Percentiles rank a stretch among this genome's conserved stretches.
These are phyloP conservation scores for Arge pagana DNA, from an alignment of 2,888 invertebrate species.

Conservation along the genomic window DNA sequence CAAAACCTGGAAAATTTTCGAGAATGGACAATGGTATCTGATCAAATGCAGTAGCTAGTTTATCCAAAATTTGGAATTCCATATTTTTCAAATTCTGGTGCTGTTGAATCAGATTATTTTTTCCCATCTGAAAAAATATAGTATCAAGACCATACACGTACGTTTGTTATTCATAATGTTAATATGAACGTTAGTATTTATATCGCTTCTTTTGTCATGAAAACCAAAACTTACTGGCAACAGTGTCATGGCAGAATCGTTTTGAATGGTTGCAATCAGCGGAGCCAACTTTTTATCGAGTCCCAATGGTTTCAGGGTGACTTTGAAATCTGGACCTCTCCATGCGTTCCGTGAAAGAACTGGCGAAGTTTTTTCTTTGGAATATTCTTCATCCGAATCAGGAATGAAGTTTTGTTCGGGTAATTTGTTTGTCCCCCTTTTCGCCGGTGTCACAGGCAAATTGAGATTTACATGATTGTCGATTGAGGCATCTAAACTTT, in stretches of 20 bases:
- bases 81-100: slow-evolving; percentile 57
- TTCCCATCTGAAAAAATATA: slow-evolving; percentile 37
- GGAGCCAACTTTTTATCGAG: slow-evolving; percentile 40
- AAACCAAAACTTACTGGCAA: slow-evolving; percentile 36
- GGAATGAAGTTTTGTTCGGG: slow-evolving; percentile 29
- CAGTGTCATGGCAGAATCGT: slow-evolving; percentile 40
- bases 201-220: slow-evolving; percentile 3
- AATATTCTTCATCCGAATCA: slow-evolving; percentile 38
- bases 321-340: slow-evolving; percentile 45
- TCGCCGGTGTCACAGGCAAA: too few relatives aligned
- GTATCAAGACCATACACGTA: too few relatives aligned
- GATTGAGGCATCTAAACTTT: too few relatives aligned
- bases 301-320: slow-evolving; percentile 47
- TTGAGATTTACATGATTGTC: too few relatives aligned
- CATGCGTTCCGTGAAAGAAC: slow-evolving; percentile 29
- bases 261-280: slow-evolving; percentile 45
- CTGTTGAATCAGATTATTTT: slow-evolving; percentile 39
- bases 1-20: slow-evolving; percentile 66
- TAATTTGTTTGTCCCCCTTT: too few relatives aligned
- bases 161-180: background rate
- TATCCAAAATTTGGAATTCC: slow-evolving; percentile 68
- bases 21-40: slow-evolving; percentile 68
- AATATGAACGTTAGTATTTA: slow-evolving; percentile 11
- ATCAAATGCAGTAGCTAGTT: slow-evolving; percentile 66
- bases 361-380: slow-evolving; percentile 14